Conservation (phyloP, 2,888 invertebrate species). For the Scotopteryx bipunctaria region DNA sequence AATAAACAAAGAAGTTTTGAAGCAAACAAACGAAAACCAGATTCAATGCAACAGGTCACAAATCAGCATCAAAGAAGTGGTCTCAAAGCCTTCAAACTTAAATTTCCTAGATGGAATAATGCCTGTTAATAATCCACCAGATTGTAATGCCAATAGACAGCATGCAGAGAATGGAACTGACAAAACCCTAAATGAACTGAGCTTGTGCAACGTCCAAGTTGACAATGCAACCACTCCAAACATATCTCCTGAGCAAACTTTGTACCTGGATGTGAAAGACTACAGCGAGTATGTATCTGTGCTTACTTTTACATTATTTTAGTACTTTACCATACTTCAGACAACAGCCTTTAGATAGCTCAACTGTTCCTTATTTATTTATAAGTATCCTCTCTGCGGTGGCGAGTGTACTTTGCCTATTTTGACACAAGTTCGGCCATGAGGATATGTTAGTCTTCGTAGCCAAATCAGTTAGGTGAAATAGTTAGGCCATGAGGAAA, state of each 20-base stretch:
- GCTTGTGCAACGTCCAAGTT: constrained; percentile 73
- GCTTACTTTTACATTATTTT: not conserved
- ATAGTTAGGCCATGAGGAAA: too few species aligned
- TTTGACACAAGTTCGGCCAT: too few species aligned
- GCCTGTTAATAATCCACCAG: constrained; percentile 43
- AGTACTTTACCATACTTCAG: too few species aligned
- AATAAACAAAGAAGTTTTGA: constrained; percentile 69
- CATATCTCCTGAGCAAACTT: constrained; percentile 73
- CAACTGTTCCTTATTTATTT: too few species aligned
- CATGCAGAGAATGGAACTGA: constrained; percentile 55
- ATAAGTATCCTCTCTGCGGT: too few species aligned
- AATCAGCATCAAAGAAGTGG: constrained; percentile 70
- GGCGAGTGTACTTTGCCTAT: too few species aligned
- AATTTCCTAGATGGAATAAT: constrained; percentile 76
- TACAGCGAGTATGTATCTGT: constrained; percentile 72
- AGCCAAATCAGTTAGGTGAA: too few species aligned
- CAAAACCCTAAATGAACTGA: constrained; percentile 74
- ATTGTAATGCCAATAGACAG: constrained; percentile 13
- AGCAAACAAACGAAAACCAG: constrained; percentile 61
- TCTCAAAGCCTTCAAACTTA: constrained; percentile 58
- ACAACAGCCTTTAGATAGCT: too few species aligned
- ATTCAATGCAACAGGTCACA: constrained; percentile 74
- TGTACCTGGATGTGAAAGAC: constrained; percentile 75
- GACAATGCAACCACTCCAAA: constrained; percentile 75
- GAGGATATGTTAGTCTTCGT: too few species aligned